These are phyloP conservation scores for Rhinogobio ventralis DNA, from an alignment of 2,797 vertebrate species.

Conservation along the genomic window DNA sequence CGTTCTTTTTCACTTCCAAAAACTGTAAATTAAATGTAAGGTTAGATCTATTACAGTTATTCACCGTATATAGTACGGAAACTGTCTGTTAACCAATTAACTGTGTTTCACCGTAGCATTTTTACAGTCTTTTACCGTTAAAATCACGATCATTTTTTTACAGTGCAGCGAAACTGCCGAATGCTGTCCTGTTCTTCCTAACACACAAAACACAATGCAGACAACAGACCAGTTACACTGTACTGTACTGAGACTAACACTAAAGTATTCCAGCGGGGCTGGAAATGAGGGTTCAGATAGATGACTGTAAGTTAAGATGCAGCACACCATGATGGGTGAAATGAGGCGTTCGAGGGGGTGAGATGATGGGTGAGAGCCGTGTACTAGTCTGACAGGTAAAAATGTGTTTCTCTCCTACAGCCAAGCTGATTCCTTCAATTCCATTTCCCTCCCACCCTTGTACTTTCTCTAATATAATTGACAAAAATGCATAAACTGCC, in stretches of 20 bases:
- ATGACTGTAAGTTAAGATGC: slow-evolving; percentile 1
- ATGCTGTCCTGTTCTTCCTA: too few relatives aligned
- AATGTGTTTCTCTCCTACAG: neutral
- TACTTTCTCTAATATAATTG: neutral
- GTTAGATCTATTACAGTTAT: too few relatives aligned
- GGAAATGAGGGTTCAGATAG: neutral
- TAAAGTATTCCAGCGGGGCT: neutral
- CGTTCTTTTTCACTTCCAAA: too few relatives aligned
- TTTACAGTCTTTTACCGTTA: too few relatives aligned
- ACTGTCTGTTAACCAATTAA: too few relatives aligned
- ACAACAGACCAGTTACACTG: too few relatives aligned
- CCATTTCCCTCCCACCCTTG: neutral
- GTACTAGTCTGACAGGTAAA: neutral
- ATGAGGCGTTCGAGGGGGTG: neutral
- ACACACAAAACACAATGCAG: too few relatives aligned
- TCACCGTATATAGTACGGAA: too few relatives aligned
- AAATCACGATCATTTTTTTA: too few relatives aligned
- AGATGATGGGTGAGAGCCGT: slow-evolving; percentile 23
- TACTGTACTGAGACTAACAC: neutral
- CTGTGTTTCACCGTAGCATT: too few relatives aligned
- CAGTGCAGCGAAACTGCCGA: too few relatives aligned
- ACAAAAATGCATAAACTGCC: neutral
- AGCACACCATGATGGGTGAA: neutral
- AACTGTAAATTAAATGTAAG: too few relatives aligned
- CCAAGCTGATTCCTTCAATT: neutral